Evolutionary conservation across 2,113 vertebrate species (phyloP).

Genomic region (Takifugu flavidus): DNA sequence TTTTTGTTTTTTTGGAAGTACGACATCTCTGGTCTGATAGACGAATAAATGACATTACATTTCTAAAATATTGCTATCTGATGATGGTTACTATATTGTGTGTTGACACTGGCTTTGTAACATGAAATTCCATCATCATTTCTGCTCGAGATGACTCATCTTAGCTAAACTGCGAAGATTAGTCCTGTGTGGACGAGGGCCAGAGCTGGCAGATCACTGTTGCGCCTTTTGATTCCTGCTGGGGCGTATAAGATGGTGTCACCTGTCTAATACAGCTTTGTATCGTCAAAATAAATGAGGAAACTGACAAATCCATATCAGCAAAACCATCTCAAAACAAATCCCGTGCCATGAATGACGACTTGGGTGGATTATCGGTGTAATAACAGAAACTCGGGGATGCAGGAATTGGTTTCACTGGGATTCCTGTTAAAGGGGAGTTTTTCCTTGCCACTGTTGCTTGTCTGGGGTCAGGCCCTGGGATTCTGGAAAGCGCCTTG

Average conservation of each 20-base stretch:
- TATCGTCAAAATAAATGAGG: constrained; percentile 43
- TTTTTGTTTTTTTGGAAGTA: too few species aligned
- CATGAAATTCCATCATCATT: constrained; percentile 36
- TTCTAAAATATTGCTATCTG: too few species aligned
- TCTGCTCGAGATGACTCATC: constrained; percentile 32
- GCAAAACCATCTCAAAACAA: constrained; percentile 18
- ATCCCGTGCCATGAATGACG: constrained; percentile 30
- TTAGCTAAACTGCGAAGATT: constrained; percentile 34
- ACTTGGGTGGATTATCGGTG: constrained; percentile 20
- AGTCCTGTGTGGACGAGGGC: constrained; percentile 26
- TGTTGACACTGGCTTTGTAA: too few species aligned
- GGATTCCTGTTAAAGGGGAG: background rate
- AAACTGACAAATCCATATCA: constrained; percentile 41
- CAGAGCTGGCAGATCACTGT: constrained; percentile 26
- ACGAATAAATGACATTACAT: too few species aligned
- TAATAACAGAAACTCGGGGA: constrained; percentile 1
- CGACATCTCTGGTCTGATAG: too few species aligned
- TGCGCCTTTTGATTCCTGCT: constrained; percentile 44
- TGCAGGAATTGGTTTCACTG: constrained; percentile 10
- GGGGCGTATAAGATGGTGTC: constrained; percentile 33
- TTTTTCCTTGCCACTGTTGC: too few species aligned
- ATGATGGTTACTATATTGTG: too few species aligned
- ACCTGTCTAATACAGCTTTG: constrained; percentile 39
- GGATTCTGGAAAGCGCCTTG: too few species aligned
- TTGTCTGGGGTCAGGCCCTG: too few species aligned